These are phyloP conservation scores for Orthosia gothica DNA, from an alignment of 2,888 invertebrate genomes.

Conservation along the genomic window DNA sequence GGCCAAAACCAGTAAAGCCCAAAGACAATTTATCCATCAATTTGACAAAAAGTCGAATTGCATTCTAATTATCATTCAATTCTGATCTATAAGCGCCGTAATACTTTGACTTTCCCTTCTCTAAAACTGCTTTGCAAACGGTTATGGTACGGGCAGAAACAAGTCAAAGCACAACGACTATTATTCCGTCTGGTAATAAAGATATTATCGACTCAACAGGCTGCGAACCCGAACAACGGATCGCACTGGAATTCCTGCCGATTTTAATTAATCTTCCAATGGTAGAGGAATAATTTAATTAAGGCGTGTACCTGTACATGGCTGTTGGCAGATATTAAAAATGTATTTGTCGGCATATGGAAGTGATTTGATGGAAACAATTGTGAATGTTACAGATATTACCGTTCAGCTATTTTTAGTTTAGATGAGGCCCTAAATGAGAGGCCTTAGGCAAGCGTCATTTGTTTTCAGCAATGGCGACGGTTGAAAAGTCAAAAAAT, in stretches of 20 bases:
- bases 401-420: background rate
- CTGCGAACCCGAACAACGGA: slow-evolving; percentile 22
- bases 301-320: slow-evolving; percentile 19
- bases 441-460: too few relatives aligned
- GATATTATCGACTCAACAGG: slow-evolving; percentile 38
- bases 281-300: slow-evolving; percentile 55
- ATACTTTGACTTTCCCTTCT: background rate
- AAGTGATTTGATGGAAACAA: slow-evolving; percentile 17
- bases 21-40: slow-evolving; percentile 12
- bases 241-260: slow-evolving; percentile 30
- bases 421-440: background rate
- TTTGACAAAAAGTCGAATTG: too few relatives aligned
- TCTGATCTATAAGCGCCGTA: too few relatives aligned
- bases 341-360: slow-evolving; percentile 17
- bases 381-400: background rate
- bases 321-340: slow-evolving; percentile 41
- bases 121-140: background rate
- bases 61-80: background rate
- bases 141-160: background rate
- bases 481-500: too few relatives aligned
- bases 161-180: slow-evolving; percentile 9
- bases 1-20: background rate
- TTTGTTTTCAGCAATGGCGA: too few relatives aligned
- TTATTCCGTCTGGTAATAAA: slow-evolving; percentile 27
- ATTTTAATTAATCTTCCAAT: slow-evolving; percentile 56